Percentiles rank a stretch among this genome's conserved stretches.
Conservation (phyloP, 2,888 invertebrate genomes). For the Tinea trinotella region DNA sequence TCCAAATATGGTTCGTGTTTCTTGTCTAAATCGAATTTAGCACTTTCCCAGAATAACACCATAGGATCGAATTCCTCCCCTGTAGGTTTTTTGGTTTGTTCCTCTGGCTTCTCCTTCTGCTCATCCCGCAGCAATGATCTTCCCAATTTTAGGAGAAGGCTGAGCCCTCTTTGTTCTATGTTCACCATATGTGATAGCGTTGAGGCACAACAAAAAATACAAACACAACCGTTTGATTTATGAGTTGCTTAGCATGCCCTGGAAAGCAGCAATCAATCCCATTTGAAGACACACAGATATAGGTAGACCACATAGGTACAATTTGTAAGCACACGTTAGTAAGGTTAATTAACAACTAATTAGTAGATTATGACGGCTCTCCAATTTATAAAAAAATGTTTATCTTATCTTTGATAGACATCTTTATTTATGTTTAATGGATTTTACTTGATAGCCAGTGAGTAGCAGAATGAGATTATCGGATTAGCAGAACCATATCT, state of each 20-base stretch:
- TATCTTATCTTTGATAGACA: conserved; percentile 11
- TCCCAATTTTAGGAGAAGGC: conserved; percentile 57
- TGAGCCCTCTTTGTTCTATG: conserved; percentile 54
- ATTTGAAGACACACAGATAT: conserved; percentile 71
- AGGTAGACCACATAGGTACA: conserved; percentile 20
- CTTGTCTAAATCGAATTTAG: conserved; percentile 42
- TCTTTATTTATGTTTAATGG: conserved; percentile 4
- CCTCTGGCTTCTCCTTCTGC: conserved; percentile 34
- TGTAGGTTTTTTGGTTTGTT: conserved; percentile 28
- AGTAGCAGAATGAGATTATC: not conserved
- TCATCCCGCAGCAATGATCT: conserved; percentile 39
- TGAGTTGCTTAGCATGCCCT: conserved; percentile 57
- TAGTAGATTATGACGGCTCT: not conserved
- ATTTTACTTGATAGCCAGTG: not conserved
- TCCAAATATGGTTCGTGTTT: conserved; percentile 53
- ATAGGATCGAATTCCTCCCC: conserved; percentile 43
- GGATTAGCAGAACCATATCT: conserved; percentile 5
- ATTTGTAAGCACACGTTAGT: conserved; percentile 10
- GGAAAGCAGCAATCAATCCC: conserved; percentile 69
- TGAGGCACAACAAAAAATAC: conserved; percentile 24
- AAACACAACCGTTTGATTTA: conserved; percentile 18
- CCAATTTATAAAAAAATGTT: conserved; percentile 15
- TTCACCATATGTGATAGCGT: conserved; percentile 54
- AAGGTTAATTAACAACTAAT: conserved; percentile 13
- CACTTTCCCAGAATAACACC: conserved; percentile 63